Evolutionary conservation across 2,888 invertebrate species (phyloP).

Genomic region (Agrochola lychnidis): DNA sequence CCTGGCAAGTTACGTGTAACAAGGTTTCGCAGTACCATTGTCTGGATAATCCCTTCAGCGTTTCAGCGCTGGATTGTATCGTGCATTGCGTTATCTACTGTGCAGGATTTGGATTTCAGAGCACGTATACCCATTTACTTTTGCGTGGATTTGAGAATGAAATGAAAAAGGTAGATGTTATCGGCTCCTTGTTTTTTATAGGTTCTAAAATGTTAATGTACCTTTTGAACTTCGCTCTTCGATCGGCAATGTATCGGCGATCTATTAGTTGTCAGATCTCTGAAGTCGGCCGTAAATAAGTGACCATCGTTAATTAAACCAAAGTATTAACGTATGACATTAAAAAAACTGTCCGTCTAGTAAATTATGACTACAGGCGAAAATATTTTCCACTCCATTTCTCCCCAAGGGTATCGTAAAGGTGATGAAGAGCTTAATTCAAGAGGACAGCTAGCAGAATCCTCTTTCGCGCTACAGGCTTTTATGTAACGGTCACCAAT

Average conservation of each 20-base stretch:
- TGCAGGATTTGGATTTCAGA: slow-evolving; percentile 38
- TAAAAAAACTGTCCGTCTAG: slow-evolving; percentile 9
- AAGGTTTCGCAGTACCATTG: slow-evolving; percentile 60
- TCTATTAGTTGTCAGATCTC: background rate
- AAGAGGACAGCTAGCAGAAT: slow-evolving; percentile 21
- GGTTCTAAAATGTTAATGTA: slow-evolving; percentile 5
- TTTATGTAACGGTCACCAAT: background rate
- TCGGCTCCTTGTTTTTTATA: slow-evolving; percentile 31
- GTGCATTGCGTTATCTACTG: slow-evolving; percentile 56
- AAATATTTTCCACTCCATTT: slow-evolving; percentile 28
- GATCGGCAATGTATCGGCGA: background rate
- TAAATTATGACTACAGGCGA: background rate
- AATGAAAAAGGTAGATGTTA: slow-evolving; percentile 31
- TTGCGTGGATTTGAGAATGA: slow-evolving; percentile 39
- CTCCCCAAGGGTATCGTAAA: slow-evolving; percentile 20
- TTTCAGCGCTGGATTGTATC: slow-evolving; percentile 55
- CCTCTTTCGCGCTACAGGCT: background rate
- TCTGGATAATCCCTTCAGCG: slow-evolving; percentile 62
- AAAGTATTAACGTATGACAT: background rate
- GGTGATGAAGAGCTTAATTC: slow-evolving; percentile 38
- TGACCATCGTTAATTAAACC: background rate
- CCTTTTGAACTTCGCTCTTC: slow-evolving; percentile 1
- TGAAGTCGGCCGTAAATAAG: background rate
- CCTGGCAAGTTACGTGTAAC: slow-evolving; percentile 33
- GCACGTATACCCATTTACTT: slow-evolving; percentile 50